These are phyloP conservation scores for Steromphala cineraria DNA, from an alignment of 2,888 invertebrate genomes.

Conservation along the genomic window DNA sequence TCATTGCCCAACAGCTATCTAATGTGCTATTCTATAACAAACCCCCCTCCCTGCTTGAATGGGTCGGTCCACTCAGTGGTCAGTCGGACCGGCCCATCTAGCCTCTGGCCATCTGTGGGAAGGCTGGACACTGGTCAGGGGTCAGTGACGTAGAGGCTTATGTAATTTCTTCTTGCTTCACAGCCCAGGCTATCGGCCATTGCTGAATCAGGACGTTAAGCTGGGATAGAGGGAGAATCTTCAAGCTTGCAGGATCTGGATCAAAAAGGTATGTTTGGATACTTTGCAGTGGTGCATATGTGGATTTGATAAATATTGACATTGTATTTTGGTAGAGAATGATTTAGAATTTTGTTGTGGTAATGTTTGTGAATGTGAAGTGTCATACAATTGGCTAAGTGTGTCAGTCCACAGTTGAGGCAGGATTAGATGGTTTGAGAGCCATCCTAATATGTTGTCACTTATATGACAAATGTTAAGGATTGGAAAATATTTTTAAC, in stretches of 20 bases:
- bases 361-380: too few relatives aligned
- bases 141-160: conserved; percentile 13
- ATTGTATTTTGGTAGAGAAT: too few relatives aligned
- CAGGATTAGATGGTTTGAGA: too few relatives aligned
- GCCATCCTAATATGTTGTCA: too few relatives aligned
- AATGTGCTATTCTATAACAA: not conserved
- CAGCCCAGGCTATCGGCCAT: conserved; percentile 3
- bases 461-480: too few relatives aligned
- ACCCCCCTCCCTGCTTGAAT: not conserved
- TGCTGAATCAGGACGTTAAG: not conserved
- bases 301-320: too few relatives aligned
- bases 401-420: too few relatives aligned
- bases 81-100: not conserved
- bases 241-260: not conserved
- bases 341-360: too few relatives aligned
- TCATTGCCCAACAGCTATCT: conserved; percentile 2
- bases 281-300: too few relatives aligned
- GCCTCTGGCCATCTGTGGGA: not conserved
- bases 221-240: not conserved
- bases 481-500: too few relatives aligned
- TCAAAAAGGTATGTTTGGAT: too few relatives aligned
- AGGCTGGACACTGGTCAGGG: not conserved
- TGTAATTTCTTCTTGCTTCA: conserved; percentile 17
- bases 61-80: not conserved
- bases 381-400: too few relatives aligned